Conservation (phyloP, 2,797 vertebrate genomes). For the Dendrocincla fuliginosa region DNA sequence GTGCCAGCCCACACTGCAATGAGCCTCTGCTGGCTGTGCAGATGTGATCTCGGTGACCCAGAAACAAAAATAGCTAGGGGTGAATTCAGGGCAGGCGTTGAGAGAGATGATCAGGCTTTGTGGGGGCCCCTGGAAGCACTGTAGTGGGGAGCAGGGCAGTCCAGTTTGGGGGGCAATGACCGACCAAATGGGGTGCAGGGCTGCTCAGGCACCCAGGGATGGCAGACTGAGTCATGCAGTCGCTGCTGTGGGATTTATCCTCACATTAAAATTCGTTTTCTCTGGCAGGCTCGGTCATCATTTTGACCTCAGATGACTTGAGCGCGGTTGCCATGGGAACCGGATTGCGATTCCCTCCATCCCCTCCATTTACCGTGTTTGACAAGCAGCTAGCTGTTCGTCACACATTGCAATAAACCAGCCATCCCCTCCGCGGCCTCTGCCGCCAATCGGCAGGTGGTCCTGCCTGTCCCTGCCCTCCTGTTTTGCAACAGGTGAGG, state of each 20-base stretch:
- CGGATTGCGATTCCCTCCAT: not conserved
- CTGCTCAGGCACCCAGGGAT: not conserved
- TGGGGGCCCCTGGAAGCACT: not conserved
- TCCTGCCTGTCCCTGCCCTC: not conserved
- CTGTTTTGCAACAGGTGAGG: not conserved
- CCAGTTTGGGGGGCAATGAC: too few relatives aligned
- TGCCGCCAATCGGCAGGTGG: not conserved
- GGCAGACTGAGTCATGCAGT: not conserved
- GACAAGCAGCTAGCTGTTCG: not conserved
- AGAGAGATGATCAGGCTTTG: not conserved
- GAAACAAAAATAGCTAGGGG: not conserved
- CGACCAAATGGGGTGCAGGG: accelerated
- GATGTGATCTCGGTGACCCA: not conserved
- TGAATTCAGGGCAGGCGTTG: not conserved
- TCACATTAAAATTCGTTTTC: not conserved
- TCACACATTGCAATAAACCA: accelerated
- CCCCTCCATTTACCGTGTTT: accelerated
- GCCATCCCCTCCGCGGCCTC: not conserved
- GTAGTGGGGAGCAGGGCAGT: accelerated
- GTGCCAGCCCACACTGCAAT: not conserved
- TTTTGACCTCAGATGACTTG: conserved; percentile 36
- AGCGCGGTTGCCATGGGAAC: not conserved
- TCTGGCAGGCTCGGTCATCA: not conserved
- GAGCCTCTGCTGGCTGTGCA: not conserved
- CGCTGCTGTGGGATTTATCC: not conserved